These are phyloP conservation scores for Pseudococcus viburni DNA, from an alignment of 2,888 invertebrate species.

Conservation along the genomic window DNA sequence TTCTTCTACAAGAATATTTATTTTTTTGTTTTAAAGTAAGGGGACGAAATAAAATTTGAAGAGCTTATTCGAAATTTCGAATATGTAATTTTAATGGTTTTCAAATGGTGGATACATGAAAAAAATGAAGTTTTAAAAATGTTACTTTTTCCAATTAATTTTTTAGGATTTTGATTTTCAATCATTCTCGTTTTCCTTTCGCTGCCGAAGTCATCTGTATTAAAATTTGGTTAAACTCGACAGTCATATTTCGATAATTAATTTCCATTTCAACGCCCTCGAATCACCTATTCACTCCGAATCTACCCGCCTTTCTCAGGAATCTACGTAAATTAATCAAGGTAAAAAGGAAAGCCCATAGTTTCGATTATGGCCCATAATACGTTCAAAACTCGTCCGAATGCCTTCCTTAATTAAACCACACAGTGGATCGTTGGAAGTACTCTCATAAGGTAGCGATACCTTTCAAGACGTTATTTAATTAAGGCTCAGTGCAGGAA, in stretches of 20 bases:
- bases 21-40: too few relatives aligned
- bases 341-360: constrained; percentile 4
- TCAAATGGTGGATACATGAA: too few relatives aligned
- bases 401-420: background rate
- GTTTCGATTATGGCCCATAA: background rate
- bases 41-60: too few relatives aligned
- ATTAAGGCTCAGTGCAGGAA: constrained; percentile 8
- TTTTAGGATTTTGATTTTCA: too few relatives aligned
- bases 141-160: too few relatives aligned
- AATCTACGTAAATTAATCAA: background rate
- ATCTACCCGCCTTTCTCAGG: background rate
- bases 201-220: too few relatives aligned
- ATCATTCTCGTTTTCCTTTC: too few relatives aligned
- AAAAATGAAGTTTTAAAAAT: too few relatives aligned
- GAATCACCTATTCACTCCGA: background rate
- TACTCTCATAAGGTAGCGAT: background rate
- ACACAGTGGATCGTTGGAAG: background rate
- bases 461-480: constrained; percentile 11
- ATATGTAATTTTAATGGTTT: too few relatives aligned
- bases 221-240: too few relatives aligned
- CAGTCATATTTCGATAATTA: background rate
- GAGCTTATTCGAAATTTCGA: too few relatives aligned
- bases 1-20: too few relatives aligned
- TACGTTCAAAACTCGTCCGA: background rate
- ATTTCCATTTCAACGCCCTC: background rate